Base-by-base conservation (phyloP, 2,888 invertebrate species). In the Sarcophaga carnaria region DNA sequence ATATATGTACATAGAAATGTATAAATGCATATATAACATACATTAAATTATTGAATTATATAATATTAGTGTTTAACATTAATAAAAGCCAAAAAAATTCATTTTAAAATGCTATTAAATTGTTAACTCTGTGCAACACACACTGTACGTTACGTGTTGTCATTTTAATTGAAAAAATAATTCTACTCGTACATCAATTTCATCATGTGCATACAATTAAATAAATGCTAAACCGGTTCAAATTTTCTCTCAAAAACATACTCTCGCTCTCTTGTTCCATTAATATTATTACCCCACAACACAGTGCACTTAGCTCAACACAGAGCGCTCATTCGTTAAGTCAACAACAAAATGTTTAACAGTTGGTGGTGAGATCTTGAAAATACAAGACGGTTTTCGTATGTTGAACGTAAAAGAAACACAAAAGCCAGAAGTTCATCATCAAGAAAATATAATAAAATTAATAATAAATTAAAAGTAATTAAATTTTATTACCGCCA, bases 321-420 rank as follows among this genome's bases (percentile, higher is more conserved):
- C 37, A 37, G 0, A 10, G 37, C 37, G 37, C 37, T 10, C 37
- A 37, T 17, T 59, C 66, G 27, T 22, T n/a, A 54, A 67, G 60
- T 69, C 49, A 54, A 54, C 25, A 62, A 66, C 17, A 64, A 69
- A 74, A 69, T 12, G 45, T 80, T 22, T 45, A 20, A 78, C 80
- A 87, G 86, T 87, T 71, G 74, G 22, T 77, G 69, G 63, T 69
- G 83, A 83, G 72, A 80, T 80, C 74, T 83, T 72, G 71, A 64
- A 86, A 80, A 64, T 77, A 45, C 54, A 80, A 54, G 67, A 83
- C 74, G 86, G 69, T 45, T 25, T 37, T 60, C 54, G 20, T 37
- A 47, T 20, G 45, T 63, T 78, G 22, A 79, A 71, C 12, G 20
- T 20, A 62, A 62, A 59, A 67, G 14, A 37, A 59, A 69, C 25